Evolutionary conservation across 1,140 invertebrate species (phyloP), one percentile per base, ranked within the genome.

Genomic region (Notospermus geniculatus): DNA sequence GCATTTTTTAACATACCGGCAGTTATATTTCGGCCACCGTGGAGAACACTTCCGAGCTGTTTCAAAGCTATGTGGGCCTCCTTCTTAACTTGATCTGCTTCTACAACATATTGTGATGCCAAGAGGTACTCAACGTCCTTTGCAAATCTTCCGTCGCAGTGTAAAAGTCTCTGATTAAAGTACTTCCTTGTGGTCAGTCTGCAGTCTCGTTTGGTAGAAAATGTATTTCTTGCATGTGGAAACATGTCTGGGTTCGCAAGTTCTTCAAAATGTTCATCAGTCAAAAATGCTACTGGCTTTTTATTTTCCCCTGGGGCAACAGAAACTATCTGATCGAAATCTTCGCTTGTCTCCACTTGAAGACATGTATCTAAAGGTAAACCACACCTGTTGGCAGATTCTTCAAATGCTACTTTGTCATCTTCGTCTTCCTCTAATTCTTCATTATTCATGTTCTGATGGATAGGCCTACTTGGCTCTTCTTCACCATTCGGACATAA

Each of bases 321-420:
- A 53, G 45, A 63, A 30, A 60, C 61, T 27, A 64, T 43, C 41
- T 50, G 57, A 50, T 50, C 25, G n/a, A 50, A n/a, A 13, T 56
- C 29, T 23, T 46, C 19, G 53, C 59, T 36, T 36, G 32, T 36
- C 15, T 36, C 32, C 4, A 36, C 32, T 15, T 36, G 32, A 36
- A 36, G 32, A 36, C 32, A 36, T 4, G 32, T 36, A 36, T 36
- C 32, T 15, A 36, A 36, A 36, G 32, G 32, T 36, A 36, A 36
- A 36, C 32, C 32, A 36, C 32, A 36, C 32, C 32, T 36, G 32
- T 36, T 36, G 32, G 32, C 32, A 36, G 5, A 7, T 36, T 36
- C 32, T 15, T 36, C 32, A 36, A 36, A 36, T 36, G 32, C 32
- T 15, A 36, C 15, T 36, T 15, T 36, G 32, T 36, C 32, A 36